phyloP scores from a whole-genome alignment of 2,797 vertebrate genomes.

The Anomalospiza imberbis region DNA sequence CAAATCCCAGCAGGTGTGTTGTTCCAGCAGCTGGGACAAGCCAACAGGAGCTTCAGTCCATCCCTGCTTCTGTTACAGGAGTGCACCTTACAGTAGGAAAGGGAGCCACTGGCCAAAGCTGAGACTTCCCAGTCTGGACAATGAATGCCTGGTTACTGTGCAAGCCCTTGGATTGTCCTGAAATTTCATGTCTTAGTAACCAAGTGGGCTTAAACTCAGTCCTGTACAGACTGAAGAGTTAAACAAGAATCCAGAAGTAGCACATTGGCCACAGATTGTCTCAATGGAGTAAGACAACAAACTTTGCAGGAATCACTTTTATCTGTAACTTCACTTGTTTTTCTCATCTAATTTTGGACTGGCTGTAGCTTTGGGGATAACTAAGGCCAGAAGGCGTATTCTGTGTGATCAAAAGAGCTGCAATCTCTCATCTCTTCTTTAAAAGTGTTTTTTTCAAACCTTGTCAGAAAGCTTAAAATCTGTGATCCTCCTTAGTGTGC shows the following conservation, averaged over 20 bases:
- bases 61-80: background rate
- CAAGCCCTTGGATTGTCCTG: background rate
- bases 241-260: background rate
- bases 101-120: background rate
- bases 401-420: background rate
- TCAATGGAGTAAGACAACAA: background rate
- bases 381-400: background rate
- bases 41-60: background rate
- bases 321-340: background rate
- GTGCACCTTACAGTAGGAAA: background rate
- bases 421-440: background rate
- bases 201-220: background rate
- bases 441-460: background rate
- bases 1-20: rapidly evolving
- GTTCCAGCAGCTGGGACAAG: background rate
- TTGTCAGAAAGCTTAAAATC: background rate
- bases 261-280: background rate
- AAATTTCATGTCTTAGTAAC: background rate
- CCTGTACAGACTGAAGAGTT: background rate
- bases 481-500: background rate
- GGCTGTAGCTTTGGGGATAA: background rate
- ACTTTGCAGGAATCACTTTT: background rate
- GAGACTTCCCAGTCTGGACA: background rate
- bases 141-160: background rate
- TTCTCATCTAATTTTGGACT: background rate